phyloP scores from a whole-genome alignment of 64 coral and sea anemone genomes.

The Stylophora pistillata region DNA sequence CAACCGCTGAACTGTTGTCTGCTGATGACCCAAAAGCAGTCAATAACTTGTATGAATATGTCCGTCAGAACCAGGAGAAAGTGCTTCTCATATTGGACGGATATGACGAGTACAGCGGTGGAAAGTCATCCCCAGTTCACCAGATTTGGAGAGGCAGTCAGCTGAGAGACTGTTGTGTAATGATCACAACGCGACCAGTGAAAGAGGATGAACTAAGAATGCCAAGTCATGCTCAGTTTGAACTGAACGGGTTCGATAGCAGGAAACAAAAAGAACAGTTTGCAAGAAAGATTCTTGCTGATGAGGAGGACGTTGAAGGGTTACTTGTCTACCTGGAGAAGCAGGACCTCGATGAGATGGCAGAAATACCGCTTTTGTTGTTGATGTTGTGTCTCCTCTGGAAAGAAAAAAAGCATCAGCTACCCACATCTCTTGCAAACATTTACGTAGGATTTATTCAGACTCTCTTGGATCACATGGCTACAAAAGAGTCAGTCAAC shows the following conservation, averaged over 20 bases:
- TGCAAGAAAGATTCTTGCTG: slow-evolving; percentile 20
- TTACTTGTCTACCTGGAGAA: not conserved
- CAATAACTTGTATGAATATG: not conserved
- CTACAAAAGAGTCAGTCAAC: not conserved
- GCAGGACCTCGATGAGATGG: not conserved
- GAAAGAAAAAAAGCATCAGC: slow-evolving; percentile 34
- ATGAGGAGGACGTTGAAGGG: not conserved
- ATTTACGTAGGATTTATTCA: slow-evolving; percentile 25
- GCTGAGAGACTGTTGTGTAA: slow-evolving; percentile 21
- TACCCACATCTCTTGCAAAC: slow-evolving; percentile 19
- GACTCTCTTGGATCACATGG: slow-evolving; percentile 26
- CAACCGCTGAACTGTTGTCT: not conserved
- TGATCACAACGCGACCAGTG: slow-evolving; percentile 30
- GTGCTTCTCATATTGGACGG: slow-evolving; percentile 55
- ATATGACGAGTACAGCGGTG: slow-evolving; percentile 42
- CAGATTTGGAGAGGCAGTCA: slow-evolving; percentile 8
- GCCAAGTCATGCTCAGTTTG: slow-evolving; percentile 7
- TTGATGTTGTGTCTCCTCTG: slow-evolving; percentile 45
- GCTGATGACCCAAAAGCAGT: not conserved
- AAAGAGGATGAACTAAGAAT: slow-evolving; percentile 21
- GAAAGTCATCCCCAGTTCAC: slow-evolving; percentile 3
- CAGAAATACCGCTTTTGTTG: slow-evolving; percentile 52
- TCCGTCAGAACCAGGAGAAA: slow-evolving; percentile 11
- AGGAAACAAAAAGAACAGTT: not conserved
- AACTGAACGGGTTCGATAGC: slow-evolving; percentile 41